phyloP scores from a whole-genome alignment of 2,888 invertebrate genomes.

The Drosophila nr. fundita region DNA sequence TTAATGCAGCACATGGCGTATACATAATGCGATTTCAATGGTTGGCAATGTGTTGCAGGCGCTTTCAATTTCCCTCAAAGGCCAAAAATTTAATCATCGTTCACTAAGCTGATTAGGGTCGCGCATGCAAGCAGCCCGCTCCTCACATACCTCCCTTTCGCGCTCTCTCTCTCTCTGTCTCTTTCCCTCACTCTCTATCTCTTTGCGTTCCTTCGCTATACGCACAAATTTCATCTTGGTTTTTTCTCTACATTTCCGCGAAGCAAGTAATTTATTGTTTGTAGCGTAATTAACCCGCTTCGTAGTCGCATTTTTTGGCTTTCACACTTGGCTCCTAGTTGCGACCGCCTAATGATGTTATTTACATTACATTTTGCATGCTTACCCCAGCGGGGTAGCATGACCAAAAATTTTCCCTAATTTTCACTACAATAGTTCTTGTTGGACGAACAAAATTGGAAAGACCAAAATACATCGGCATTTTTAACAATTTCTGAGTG shows the following conservation, averaged over 20 bases:
- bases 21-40: conserved; percentile 64
- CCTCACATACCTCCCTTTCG: neutral
- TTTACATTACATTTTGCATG: conserved; percentile 47
- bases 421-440: conserved; percentile 12
- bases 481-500: neutral
- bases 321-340: conserved; percentile 50
- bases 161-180: neutral
- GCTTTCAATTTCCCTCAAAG: conserved; percentile 54
- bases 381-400: neutral
- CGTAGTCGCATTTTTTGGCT: conserved; percentile 56
- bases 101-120: conserved; percentile 78
- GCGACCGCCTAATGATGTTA: conserved; percentile 47
- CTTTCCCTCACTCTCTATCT: neutral
- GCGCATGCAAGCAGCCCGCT: conserved; percentile 17
- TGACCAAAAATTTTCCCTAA: neutral
- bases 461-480: neutral
- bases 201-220: neutral
- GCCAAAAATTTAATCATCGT: conserved; percentile 70
- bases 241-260: conserved; percentile 33
- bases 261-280: conserved; percentile 74
- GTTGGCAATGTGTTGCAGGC: conserved; percentile 50
- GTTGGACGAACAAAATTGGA: neutral
- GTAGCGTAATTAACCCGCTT: conserved; percentile 76
- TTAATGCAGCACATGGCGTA: conserved; percentile 73
- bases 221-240: conserved; percentile 22